These are phyloP conservation scores for Nymphicus hollandicus DNA, from an alignment of 2,113 vertebrate species.

Conservation along the genomic window DNA sequence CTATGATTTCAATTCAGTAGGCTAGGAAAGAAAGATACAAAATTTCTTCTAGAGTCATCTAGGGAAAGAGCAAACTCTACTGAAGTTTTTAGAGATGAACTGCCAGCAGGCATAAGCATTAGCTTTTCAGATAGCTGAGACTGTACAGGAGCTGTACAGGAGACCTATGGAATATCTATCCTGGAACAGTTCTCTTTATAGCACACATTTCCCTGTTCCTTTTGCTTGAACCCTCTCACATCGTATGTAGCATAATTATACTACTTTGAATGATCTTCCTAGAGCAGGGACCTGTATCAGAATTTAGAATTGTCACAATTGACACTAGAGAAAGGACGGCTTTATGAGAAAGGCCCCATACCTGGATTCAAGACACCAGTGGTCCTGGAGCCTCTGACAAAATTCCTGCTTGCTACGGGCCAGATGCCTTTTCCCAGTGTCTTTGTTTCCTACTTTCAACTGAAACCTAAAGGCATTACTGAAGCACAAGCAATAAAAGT, in stretches of 20 bases:
- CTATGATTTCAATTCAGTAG: neutral
- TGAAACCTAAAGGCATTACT: neutral
- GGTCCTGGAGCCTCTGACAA: neutral
- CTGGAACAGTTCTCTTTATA: neutral
- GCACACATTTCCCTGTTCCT: neutral
- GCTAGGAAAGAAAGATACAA: neutral
- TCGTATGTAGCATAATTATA: neutral
- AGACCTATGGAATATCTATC: neutral
- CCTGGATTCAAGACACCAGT: neutral
- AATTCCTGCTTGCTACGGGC: neutral
- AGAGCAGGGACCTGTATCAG: neutral
- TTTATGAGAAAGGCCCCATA: neutral
- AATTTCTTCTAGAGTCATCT: neutral
- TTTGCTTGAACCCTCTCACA: neutral
- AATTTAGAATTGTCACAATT: neutral
- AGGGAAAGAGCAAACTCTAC: neutral
- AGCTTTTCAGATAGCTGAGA: neutral
- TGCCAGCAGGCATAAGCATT: neutral
- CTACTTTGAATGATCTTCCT: neutral
- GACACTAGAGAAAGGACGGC: neutral
- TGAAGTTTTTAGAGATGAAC: neutral
- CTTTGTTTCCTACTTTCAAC: neutral
- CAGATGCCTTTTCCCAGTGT: neutral
- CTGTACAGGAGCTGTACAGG: neutral
- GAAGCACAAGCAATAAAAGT: neutral